Evolutionary conservation across 2,797 vertebrate species (phyloP).

Genomic region (Orientallactaga sibirica): DNA sequence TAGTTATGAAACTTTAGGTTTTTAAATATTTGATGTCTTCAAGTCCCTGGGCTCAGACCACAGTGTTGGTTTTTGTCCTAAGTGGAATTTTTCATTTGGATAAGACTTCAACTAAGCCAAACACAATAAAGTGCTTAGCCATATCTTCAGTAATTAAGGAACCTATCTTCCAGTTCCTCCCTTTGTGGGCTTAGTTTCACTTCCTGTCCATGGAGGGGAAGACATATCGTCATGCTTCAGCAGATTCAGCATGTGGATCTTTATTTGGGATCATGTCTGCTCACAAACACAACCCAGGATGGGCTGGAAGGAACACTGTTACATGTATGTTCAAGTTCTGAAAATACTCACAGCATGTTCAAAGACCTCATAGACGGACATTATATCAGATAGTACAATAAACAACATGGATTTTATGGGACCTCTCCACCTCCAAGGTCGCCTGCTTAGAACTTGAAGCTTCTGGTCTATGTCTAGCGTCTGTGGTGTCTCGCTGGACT

Average conservation of each 20-base stretch:
- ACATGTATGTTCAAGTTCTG: neutral
- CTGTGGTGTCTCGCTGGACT: neutral
- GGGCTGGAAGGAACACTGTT: neutral
- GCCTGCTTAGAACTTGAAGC: neutral
- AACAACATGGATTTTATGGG: neutral
- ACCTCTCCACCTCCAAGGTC: neutral
- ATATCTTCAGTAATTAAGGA: conserved; percentile 47
- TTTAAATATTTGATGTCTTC: conserved; percentile 41
- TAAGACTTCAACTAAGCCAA: conserved; percentile 4
- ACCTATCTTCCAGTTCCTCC: neutral
- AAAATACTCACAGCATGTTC: neutral
- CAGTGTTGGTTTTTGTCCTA: neutral
- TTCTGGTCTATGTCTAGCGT: too few relatives aligned
- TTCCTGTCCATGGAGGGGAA: neutral
- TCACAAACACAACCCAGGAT: neutral
- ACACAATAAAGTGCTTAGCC: neutral
- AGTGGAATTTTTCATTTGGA: conserved; percentile 48
- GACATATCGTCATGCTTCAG: neutral
- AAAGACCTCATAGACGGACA: neutral
- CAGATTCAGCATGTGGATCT: neutral
- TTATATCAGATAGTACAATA: neutral
- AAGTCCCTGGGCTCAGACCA: neutral
- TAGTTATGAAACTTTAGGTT: conserved; percentile 1
- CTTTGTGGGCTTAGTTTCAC: neutral
- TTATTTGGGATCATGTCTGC: neutral